Evolutionary conservation across 2,888 invertebrate species (phyloP).

Genomic region (Yponomeuta cagnagella): DNA sequence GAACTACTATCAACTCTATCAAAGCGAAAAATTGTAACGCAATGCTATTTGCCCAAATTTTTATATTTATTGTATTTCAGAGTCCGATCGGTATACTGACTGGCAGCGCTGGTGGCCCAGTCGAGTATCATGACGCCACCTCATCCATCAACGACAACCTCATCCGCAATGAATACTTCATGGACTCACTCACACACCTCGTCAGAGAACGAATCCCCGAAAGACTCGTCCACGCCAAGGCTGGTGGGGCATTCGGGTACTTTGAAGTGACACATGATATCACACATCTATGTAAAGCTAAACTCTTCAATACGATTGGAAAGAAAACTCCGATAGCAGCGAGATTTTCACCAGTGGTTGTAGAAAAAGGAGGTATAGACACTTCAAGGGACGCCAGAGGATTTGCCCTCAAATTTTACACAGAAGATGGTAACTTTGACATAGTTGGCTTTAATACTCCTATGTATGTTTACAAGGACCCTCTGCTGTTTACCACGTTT

Average conservation of each 20-base stretch:
- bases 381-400: slow-evolving; percentile 91
- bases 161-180: slow-evolving; percentile 84
- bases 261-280: slow-evolving; percentile 91
- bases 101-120: slow-evolving; percentile 85
- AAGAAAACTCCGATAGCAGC: slow-evolving; percentile 86
- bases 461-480: slow-evolving; percentile 91
- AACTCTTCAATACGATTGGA: slow-evolving; percentile 82
- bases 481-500: slow-evolving; percentile 89
- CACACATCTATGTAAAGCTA: slow-evolving; percentile 82
- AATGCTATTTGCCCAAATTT: too few relatives aligned
- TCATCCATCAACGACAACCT: slow-evolving; percentile 86
- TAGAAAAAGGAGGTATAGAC: slow-evolving; percentile 90
- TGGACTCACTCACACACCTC: slow-evolving; percentile 86
- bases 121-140: slow-evolving; percentile 80
- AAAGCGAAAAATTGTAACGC: too few relatives aligned
- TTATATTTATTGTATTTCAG: slow-evolving; percentile 41
- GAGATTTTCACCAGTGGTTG: slow-evolving; percentile 87
- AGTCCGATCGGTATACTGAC: slow-evolving; percentile 75
- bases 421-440: slow-evolving; percentile 92
- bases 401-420: slow-evolving; percentile 93
- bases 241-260: slow-evolving; percentile 90
- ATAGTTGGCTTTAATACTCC: slow-evolving; percentile 92
- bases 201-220: slow-evolving; percentile 93
- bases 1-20: too few relatives aligned
- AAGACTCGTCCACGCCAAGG: slow-evolving; percentile 94